These are phyloP conservation scores for Lerista edwardsae DNA, from an alignment of 2,797 vertebrate species.

Conservation along the genomic window DNA sequence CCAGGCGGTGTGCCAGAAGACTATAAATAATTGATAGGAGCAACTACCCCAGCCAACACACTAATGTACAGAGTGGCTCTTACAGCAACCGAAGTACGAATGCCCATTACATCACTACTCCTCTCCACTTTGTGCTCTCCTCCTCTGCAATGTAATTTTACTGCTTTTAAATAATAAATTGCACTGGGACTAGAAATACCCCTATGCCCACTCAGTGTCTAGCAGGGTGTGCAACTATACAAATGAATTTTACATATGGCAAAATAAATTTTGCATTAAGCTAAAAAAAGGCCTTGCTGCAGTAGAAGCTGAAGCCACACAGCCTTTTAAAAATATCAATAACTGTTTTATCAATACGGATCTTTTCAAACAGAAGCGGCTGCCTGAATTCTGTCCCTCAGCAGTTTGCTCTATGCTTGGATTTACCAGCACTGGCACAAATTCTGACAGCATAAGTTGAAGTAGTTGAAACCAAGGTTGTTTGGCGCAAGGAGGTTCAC, in stretches of 20 bases:
- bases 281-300: background rate
- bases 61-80: constrained; percentile 78
- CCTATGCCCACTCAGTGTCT: constrained; percentile 55
- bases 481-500: background rate
- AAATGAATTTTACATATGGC: constrained; percentile 58
- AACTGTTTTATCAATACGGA: constrained; percentile 17
- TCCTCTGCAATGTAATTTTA: constrained; percentile 55
- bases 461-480: background rate
- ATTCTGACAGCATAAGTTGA: background rate
- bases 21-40: constrained; percentile 90
- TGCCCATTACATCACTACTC: constrained; percentile 85
- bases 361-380: background rate
- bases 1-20: constrained; percentile 77
- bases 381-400: constrained; percentile 7
- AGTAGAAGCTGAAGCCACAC: background rate
- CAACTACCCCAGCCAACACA: constrained; percentile 80
- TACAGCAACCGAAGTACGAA: constrained; percentile 76
- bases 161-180: constrained; percentile 73
- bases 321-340: accelerated
- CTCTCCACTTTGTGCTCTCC: constrained; percentile 52
- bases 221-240: constrained; percentile 42
- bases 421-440: constrained; percentile 13
- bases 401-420: constrained; percentile 25
- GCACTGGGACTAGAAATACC: constrained; percentile 51
- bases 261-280: constrained; percentile 53